Conservation (phyloP, 1,140 invertebrate species). For the Philotrypesis tridentata region DNA sequence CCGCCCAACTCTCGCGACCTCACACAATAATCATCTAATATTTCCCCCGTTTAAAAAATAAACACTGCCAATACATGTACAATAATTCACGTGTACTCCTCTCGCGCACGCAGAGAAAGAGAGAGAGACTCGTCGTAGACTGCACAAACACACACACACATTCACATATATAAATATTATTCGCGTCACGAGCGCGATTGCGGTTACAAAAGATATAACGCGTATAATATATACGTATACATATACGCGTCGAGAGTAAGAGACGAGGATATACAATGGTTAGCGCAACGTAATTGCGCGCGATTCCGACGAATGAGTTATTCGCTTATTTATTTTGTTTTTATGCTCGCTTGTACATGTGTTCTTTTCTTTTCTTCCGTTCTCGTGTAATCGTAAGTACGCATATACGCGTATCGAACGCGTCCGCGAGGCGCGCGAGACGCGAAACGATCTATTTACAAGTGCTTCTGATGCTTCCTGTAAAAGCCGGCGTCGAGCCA, state of each 20-base stretch:
- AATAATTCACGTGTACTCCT: neutral
- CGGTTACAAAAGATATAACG: neutral
- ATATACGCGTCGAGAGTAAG: neutral
- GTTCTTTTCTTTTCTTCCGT: neutral
- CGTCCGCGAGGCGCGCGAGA: neutral
- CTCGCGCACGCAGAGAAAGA: too few relatives aligned
- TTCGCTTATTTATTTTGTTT: neutral
- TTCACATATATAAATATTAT: neutral
- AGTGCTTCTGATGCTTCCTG: too few relatives aligned
- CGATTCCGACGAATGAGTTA: neutral
- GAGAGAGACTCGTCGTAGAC: too few relatives aligned
- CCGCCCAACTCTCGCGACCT: neutral
- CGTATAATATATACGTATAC: too few relatives aligned
- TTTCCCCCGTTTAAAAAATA: conserved; percentile 29
- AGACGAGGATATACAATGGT: conserved; percentile 24
- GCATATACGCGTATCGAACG: neutral
- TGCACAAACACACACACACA: neutral
- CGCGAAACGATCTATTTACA: conserved; percentile 43
- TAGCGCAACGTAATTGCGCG: neutral
- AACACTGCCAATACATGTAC: conserved; percentile 28
- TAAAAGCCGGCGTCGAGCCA: too few relatives aligned
- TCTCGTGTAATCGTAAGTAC: conserved; percentile 1
- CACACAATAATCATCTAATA: neutral
- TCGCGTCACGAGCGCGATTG: neutral
- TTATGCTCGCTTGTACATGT: too few relatives aligned